These are phyloP conservation scores for Brachyhypopomus gauderio DNA, from an alignment of 2,113 vertebrate species.

Conservation along the genomic window DNA sequence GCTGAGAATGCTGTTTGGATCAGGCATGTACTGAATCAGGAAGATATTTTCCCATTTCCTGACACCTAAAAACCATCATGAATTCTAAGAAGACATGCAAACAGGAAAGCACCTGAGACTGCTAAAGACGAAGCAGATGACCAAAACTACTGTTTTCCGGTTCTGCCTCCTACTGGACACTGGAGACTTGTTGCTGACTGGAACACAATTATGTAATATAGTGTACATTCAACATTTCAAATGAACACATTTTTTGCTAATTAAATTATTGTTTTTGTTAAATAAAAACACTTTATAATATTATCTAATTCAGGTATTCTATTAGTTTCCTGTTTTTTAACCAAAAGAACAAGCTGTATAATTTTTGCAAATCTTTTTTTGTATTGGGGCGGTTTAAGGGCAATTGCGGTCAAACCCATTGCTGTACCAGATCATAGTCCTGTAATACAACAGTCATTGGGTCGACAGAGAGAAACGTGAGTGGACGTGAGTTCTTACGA, in stretches of 20 bases:
- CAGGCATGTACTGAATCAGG: background rate
- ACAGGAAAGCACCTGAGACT: conserved; percentile 6
- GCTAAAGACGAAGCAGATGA: conserved; percentile 18
- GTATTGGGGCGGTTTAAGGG: background rate
- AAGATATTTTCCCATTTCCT: background rate
- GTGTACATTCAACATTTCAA: conserved; percentile 12
- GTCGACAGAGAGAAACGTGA: background rate
- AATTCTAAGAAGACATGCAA: background rate
- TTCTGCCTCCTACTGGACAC: conserved; percentile 7
- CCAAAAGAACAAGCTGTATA: background rate
- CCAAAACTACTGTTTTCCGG: conserved; percentile 10
- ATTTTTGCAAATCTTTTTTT: background rate
- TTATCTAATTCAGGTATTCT: too few relatives aligned
- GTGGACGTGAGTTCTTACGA: background rate
- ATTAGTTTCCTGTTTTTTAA: background rate
- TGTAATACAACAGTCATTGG: too few relatives aligned
- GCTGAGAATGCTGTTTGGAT: background rate
- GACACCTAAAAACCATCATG: background rate
- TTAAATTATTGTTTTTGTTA: background rate
- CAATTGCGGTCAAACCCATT: background rate
- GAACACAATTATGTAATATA: conserved; percentile 30
- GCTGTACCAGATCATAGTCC: background rate
- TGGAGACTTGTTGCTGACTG: conserved; percentile 42
- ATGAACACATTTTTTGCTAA: conserved; percentile 6
- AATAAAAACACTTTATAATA: background rate